These are phyloP conservation scores for Lomographa bimaculata DNA, from an alignment of 2,888 invertebrate species.

Conservation along the genomic window DNA sequence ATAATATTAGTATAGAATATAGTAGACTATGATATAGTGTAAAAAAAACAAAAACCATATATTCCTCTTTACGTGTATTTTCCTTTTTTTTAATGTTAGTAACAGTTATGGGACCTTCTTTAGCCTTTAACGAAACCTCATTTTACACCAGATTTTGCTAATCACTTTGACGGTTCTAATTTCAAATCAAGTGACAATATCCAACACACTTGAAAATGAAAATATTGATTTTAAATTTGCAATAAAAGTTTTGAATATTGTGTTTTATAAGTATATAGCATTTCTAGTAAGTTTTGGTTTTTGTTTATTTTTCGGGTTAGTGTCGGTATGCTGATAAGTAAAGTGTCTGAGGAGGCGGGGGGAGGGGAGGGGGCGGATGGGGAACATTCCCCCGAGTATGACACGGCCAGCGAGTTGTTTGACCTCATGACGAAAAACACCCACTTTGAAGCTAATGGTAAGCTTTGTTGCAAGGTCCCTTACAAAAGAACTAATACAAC, in stretches of 20 bases:
- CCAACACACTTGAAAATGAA: conserved; percentile 43
- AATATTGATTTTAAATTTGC: conserved; percentile 53
- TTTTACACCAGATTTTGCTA: too few species aligned
- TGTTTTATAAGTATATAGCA: conserved; percentile 50
- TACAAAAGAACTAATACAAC: too few species aligned
- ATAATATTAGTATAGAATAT: too few species aligned
- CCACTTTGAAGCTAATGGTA: conserved; percentile 45
- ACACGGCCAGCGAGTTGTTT: conserved; percentile 60
- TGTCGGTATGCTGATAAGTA: conserved; percentile 60
- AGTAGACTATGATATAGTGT: too few species aligned
- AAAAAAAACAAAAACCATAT: too few species aligned
- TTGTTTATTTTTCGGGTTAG: too few species aligned
- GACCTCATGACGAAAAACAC: conserved; percentile 58
- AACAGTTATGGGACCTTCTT: too few species aligned
- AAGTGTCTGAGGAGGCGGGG: conserved; percentile 48
- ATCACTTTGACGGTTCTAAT: conserved; percentile 37
- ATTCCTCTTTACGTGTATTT: too few species aligned
- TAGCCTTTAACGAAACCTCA: too few species aligned
- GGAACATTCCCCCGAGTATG: conserved; percentile 45
- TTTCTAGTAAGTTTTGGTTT: conserved; percentile 32
- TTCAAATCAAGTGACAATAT: conserved; percentile 47
- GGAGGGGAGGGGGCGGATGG: conserved; percentile 29
- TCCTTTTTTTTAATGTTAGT: too few species aligned
- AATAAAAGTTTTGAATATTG: conserved; percentile 57
- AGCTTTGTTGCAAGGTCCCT: too few species aligned